phyloP scores from a whole-genome alignment of 1,140 invertebrate genomes.

The Bombus superbus region DNA sequence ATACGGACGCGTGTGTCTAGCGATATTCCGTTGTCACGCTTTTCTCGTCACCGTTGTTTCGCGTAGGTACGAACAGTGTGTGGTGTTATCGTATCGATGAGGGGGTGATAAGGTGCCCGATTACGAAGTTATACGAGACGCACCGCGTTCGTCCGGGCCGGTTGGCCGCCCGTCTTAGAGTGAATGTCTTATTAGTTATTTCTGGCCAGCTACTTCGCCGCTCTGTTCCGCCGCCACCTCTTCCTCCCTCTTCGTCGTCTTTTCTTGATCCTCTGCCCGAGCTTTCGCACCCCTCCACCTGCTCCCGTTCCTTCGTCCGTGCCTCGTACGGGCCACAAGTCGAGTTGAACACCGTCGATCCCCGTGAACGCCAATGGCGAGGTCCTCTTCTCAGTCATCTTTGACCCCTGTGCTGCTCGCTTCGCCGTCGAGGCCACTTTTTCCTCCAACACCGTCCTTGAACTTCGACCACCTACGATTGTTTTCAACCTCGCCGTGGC shows the following conservation, averaged over 20 bases:
- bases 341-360: neutral
- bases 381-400: constrained; percentile 18
- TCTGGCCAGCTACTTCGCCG: constrained; percentile 74
- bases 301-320: constrained; percentile 8
- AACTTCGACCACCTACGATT: neutral
- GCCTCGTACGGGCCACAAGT: neutral
- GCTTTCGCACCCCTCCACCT: constrained; percentile 17
- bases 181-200: constrained; percentile 84
- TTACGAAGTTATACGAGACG: constrained; percentile 72
- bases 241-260: constrained; percentile 47
- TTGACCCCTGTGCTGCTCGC: neutral
- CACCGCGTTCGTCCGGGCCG: constrained; percentile 82
- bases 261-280: constrained; percentile 62
- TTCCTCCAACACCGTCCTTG: constrained; percentile 1
- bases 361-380: neutral
- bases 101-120: constrained; percentile 52
- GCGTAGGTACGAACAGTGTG: constrained; percentile 25
- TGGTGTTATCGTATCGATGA: constrained; percentile 51
- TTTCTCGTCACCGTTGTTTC: constrained; percentile 2
- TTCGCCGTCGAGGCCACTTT: constrained; percentile 13
- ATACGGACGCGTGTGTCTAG: constrained; percentile 1
- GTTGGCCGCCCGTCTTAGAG: constrained; percentile 82
- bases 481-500: neutral
- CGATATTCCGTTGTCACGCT: neutral
- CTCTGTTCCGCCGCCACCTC: constrained; percentile 53